Evolutionary conservation across 1,140 invertebrate genomes (phyloP), one percentile per base, ranked within the genome.

Genomic region (Anoplolepis gracilipes): DNA sequence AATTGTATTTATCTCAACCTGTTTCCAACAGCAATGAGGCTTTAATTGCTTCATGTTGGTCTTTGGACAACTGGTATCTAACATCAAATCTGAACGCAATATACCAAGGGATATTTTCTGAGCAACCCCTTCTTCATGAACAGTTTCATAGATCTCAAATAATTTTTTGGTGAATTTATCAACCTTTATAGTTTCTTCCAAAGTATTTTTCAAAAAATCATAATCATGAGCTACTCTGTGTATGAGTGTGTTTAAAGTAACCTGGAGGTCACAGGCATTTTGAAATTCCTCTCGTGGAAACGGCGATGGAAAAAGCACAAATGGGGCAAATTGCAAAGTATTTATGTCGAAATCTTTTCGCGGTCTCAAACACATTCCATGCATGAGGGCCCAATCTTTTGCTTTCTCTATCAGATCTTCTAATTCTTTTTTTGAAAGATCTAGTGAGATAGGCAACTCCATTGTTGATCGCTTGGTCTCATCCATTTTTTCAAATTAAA

Each of bases 161-260:
- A 99, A 93, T 75, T 96, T 96, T 28, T 94, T 95, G 0, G 98
- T 99, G 92, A 99, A 99, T 57, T 97, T 96, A 94, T 99, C 98
- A 5, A 97, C 98, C 95, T 97, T 95, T 22, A 98, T 96, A 0
- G 97, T 98, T 61, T 91, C 86, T 62, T 75, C 95, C 28, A 99
- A 95, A 59, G 96, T 96, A 61, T 96, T 95, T 42, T 96, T 96
- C 1, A 99, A 95, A 93, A 99, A 99, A 57, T 97, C 96, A 85
- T 97, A 96, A 95, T 98, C 97, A 93, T 98, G 96, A 6, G 98
- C 97, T 59, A 99, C 97, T 94, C 96, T 96, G 92, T 99, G 98
- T 95, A 98, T 97, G 8, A 99, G 94, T 88, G 97, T 96, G 95
- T 99, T 99, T 16, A 99, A 95, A 59, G 97, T 95, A 10, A 96